A percentile compares a stretch with the other conserved stretches of the same genome.
phyloP scores from a whole-genome alignment of 2,888 invertebrate species.

The Mantis religiosa region DNA sequence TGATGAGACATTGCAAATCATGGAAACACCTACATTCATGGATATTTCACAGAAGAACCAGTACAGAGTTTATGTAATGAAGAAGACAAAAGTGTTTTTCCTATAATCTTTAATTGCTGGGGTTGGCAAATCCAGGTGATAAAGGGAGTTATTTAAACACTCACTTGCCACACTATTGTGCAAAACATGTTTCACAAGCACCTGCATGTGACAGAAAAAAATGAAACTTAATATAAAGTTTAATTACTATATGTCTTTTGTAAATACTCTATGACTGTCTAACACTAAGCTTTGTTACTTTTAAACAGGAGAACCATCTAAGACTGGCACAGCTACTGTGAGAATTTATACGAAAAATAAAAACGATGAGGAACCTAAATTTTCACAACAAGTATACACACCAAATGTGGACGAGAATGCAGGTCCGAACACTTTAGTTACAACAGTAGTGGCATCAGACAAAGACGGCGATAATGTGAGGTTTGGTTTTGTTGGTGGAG shows the following conservation, averaged over 20 bases:
- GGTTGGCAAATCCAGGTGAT: no score
- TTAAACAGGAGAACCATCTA: conserved; percentile 70
- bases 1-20: no score
- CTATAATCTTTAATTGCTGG: no score
- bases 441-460: conserved; percentile 94
- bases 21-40: no score
- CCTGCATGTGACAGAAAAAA: neutral
- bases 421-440: conserved; percentile 90
- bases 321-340: conserved; percentile 89
- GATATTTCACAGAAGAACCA: no score
- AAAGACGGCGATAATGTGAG: conserved; percentile 96
- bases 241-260: neutral
- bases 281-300: neutral
- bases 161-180: neutral
- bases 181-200: neutral
- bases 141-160: no score
- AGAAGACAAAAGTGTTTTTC: no score
- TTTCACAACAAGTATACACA: conserved; percentile 93
- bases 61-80: no score
- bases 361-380: conserved; percentile 96
- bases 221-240: neutral
- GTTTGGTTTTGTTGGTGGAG: conserved; percentile 83
- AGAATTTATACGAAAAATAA: conserved; percentile 96
- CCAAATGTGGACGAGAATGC: conserved; percentile 96
- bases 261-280: neutral